phyloP scores from a whole-genome alignment of 2,113 vertebrate species.

The Chiloscyllium plagiosum region DNA sequence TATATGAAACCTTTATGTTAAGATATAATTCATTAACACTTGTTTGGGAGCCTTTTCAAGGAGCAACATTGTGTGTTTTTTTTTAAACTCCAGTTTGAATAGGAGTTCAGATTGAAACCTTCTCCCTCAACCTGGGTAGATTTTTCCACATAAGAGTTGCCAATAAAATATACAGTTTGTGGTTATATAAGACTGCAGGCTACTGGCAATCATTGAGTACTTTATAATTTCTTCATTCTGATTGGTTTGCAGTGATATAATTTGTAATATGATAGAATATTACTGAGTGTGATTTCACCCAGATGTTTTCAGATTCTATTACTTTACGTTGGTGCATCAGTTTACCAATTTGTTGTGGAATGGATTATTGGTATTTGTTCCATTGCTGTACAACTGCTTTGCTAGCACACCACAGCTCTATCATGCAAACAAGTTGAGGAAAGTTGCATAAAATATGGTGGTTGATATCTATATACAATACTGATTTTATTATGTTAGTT shows the following conservation, averaged over 20 bases:
- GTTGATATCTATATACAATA: not conserved
- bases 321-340: not conserved
- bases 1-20: not conserved
- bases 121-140: not conserved
- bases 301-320: not conserved
- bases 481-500: not conserved
- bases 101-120: not conserved
- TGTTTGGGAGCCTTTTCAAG: not conserved
- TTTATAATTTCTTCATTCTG: not conserved
- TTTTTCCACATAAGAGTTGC: not conserved
- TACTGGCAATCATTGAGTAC: not conserved
- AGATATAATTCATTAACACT: not conserved
- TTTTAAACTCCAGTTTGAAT: not conserved
- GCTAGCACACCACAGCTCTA: not conserved
- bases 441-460: not conserved
- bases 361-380: not conserved
- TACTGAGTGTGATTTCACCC: not conserved
- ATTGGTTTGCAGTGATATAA: not conserved
- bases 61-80: not conserved
- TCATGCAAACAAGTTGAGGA: not conserved
- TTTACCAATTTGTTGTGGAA: not conserved
- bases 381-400: not conserved
- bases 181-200: not conserved
- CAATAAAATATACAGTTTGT: not conserved
- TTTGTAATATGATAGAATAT: not conserved